These are phyloP conservation scores for Drosophila cognata DNA, from an alignment of 2,888 invertebrate genomes.

Conservation along the genomic window DNA sequence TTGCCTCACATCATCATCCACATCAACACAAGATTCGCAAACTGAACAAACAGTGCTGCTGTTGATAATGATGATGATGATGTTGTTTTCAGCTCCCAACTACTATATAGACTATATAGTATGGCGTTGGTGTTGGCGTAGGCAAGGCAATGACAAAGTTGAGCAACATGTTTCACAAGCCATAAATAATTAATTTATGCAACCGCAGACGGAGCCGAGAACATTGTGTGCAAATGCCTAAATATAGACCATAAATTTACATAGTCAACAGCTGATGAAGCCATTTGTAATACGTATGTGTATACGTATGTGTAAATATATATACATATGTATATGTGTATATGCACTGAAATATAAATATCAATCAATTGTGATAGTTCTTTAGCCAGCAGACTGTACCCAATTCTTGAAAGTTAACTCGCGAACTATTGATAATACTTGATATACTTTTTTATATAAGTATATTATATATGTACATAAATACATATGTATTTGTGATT, in stretches of 20 bases:
- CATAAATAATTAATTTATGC: constrained; percentile 80
- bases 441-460: neutral
- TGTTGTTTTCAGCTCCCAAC: constrained; percentile 27
- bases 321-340: constrained; percentile 4
- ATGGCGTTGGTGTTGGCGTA: too few relatives aligned
- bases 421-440: neutral
- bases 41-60: constrained; percentile 61
- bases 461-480: neutral
- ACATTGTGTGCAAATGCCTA: constrained; percentile 70
- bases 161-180: constrained; percentile 68
- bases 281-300: constrained; percentile 47
- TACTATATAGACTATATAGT: constrained; percentile 5
- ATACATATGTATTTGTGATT: too few relatives aligned
- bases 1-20: constrained; percentile 33
- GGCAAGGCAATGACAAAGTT: constrained; percentile 22
- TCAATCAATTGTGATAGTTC: neutral
- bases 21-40: constrained; percentile 48
- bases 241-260: constrained; percentile 76
- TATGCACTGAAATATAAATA: neutral
- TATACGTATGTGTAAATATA: constrained; percentile 5
- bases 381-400: neutral
- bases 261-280: constrained; percentile 67
- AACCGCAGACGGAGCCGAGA: constrained; percentile 50
- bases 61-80: constrained; percentile 45
- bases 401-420: neutral